Evolutionary conservation across 2,113 vertebrate species (phyloP), one percentile per base, ranked within the genome.

Genomic region (Cyanoderma ruficeps): DNA sequence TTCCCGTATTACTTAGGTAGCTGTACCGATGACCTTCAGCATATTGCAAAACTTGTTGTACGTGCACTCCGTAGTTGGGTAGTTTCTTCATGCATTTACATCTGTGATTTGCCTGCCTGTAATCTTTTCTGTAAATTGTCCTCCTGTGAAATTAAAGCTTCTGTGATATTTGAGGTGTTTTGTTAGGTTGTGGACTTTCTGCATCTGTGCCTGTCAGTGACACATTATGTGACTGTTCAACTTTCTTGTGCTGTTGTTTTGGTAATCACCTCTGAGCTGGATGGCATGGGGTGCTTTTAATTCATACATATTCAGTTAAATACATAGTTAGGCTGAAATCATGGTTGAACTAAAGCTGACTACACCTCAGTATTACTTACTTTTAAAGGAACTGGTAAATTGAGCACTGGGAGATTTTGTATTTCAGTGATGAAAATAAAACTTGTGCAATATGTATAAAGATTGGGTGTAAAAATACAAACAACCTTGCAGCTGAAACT

Each of bases 141-240:
- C 8, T 13, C 28, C 25, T 57, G 15, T 20, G n/a, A 14, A 69
- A 15, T 44, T 37, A 9, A 0, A 71, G 46, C 22, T 68, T 44
- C 3, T 68, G 15, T 60, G 55, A 22, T 55, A 37, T 20, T 24
- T 87, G 42, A 63, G 17, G 42, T 61, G 7, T 25, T 65, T 85
- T 47, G 23, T 72, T 56, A 61, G 18, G 21, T 31, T 42, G 18
- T 55, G 21, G n/a, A 42, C 27, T 33, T 72, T 24, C 23, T 52
- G n/a, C 16, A 15, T 78, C 46, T 76, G 4, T 77, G 47, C 39
- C 30, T 74, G 14, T 71, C 22, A 53, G 23, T n/a, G n/a, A 11
- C 19, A 10, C 2, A 1, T 49, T 37, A 35, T 16, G 67, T 84
- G 49, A 17, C 2, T 1, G 9, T 61, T 6, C 1, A 15, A 46